Percentiles rank a stretch among this genome's conserved stretches.
Conservation (phyloP, 2,888 invertebrate species). For the Lysandra bellargus region DNA sequence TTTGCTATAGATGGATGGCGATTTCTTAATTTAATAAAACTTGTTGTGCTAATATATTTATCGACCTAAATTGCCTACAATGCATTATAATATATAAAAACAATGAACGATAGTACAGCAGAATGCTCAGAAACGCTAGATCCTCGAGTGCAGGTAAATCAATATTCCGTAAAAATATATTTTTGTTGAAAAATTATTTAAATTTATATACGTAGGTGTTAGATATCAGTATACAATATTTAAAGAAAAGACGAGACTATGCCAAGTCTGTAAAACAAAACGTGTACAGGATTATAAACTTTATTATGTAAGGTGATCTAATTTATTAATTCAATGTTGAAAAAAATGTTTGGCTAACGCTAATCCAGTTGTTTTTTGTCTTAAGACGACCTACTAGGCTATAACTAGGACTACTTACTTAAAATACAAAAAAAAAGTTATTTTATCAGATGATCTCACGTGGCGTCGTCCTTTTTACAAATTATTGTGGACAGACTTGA, state of each 20-base stretch:
- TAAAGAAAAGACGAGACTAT: neutral
- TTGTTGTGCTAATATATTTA: conserved; percentile 38
- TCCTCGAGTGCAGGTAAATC: conserved; percentile 88
- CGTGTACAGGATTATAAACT: neutral
- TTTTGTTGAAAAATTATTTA: conserved; percentile 40
- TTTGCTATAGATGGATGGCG: conserved; percentile 41
- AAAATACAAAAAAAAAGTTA: neutral
- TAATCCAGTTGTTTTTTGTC: neutral
- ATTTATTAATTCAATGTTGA: neutral
- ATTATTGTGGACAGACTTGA: neutral
- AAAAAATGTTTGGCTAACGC: neutral
- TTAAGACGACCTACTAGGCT: neutral
- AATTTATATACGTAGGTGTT: conserved; percentile 26
- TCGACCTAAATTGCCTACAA: conserved; percentile 56
- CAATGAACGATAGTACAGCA: conserved; percentile 81
- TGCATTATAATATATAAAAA: conserved; percentile 59
- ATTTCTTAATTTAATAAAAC: conserved; percentile 37
- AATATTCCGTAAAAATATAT: conserved; percentile 53
- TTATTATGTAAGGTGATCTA: conserved; percentile 2
- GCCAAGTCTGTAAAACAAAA: neutral
- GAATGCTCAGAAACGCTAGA: conserved; percentile 87
- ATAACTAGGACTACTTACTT: neutral
- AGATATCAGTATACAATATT: neutral
- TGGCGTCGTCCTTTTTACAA: neutral
- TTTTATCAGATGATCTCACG: neutral